Evolutionary conservation across 2,797 vertebrate species (phyloP).

Genomic region (Tauraco hartlaubi): DNA sequence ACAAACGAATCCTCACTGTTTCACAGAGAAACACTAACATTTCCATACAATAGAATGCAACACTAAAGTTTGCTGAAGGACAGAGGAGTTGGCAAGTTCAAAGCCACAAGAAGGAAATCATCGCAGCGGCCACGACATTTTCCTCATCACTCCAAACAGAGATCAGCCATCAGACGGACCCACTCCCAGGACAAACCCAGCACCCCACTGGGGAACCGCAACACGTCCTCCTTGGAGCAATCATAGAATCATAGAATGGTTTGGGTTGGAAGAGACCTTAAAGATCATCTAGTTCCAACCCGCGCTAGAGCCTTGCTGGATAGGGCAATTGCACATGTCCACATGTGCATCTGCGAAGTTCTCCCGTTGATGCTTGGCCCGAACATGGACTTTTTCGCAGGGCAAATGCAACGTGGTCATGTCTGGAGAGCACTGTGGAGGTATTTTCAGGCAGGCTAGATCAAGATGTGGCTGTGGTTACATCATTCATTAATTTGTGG

Average conservation of each 20-base stretch:
- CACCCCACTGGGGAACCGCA: accelerated
- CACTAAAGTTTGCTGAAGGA: not conserved
- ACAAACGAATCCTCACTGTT: not conserved
- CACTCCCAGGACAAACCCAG: not conserved
- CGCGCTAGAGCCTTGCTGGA: not conserved
- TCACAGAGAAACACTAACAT: not conserved
- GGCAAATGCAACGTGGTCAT: not conserved
- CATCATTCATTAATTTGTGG: conserved; percentile 33
- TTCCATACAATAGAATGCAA: conserved; percentile 2
- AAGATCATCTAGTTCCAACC: too few species aligned
- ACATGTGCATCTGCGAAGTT: not conserved
- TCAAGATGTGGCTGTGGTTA: conserved; percentile 61
- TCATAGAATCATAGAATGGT: not conserved
- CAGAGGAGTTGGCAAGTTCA: not conserved
- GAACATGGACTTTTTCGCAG: accelerated
- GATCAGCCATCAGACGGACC: not conserved
- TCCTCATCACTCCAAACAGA: not conserved
- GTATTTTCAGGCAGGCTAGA: not conserved
- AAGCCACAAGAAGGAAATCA: not conserved
- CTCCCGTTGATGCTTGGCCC: not conserved
- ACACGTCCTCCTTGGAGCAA: not conserved
- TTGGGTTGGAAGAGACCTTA: too few species aligned
- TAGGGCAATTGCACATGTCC: not conserved
- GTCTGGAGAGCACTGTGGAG: not conserved
- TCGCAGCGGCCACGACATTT: not conserved